These are phyloP conservation scores for Pomatostomus ruficeps DNA, from an alignment of 2,113 vertebrate species.

Conservation along the genomic window DNA sequence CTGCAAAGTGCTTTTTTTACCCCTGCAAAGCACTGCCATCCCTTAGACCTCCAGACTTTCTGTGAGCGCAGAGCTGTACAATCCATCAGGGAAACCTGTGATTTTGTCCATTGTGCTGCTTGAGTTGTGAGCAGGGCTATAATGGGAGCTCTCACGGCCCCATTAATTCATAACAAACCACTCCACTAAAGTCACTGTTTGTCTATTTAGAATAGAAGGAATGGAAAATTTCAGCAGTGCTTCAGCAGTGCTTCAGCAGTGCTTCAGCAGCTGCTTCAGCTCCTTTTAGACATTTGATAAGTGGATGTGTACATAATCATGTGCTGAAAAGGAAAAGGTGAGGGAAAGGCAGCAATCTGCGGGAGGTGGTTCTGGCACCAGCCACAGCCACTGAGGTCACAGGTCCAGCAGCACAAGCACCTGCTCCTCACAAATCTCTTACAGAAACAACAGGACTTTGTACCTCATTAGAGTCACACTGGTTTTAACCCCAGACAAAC, in stretches of 20 bases:
- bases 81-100: not conserved
- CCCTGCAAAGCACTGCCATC: not conserved
- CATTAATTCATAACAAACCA: not conserved
- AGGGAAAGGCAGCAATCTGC: rapidly evolving
- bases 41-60: not conserved
- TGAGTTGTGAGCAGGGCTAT: not conserved
- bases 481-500: not conserved
- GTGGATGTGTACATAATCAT: not conserved
- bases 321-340: not conserved
- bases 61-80: not conserved
- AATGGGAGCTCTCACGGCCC: not conserved
- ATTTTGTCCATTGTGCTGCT: not conserved
- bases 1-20: not conserved
- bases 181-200: not conserved
- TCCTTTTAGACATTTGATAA: not conserved
- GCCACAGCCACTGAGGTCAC: not conserved
- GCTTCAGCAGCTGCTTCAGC: not conserved
- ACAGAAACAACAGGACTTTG: not conserved
- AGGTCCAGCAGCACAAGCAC: not conserved
- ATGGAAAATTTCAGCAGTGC: not conserved
- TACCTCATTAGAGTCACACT: not conserved
- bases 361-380: not conserved
- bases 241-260: not conserved
- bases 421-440: not conserved
- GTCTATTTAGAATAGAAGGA: not conserved